Evolutionary conservation across 2,888 invertebrate species (phyloP).

Genomic region (Drosophila paranaensis): DNA sequence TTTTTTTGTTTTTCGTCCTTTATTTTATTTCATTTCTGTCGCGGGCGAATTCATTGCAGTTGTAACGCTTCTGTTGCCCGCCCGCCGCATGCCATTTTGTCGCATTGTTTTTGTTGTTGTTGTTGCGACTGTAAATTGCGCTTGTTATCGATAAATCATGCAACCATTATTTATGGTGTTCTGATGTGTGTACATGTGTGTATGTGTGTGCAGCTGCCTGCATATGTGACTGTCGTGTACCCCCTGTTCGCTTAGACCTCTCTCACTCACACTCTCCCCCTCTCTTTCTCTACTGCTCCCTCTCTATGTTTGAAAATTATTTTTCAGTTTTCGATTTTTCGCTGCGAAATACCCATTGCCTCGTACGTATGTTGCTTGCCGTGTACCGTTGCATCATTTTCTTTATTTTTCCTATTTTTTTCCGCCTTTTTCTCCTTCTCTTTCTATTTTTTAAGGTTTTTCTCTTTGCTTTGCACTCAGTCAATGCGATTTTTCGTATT

Average conservation of each 20-base stretch:
- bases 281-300: not conserved
- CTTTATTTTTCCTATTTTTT: conserved; percentile 19
- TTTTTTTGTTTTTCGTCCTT: conserved; percentile 23
- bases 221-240: conserved; percentile 69
- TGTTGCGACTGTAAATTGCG: conserved; percentile 82
- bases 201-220: conserved; percentile 63
- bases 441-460: conserved; percentile 45
- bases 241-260: conserved; percentile 7
- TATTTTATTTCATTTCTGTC: conserved; percentile 75
- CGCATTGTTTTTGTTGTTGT: conserved; percentile 62
- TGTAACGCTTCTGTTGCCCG: conserved; percentile 60
- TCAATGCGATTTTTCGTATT: conserved; percentile 76
- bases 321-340: conserved; percentile 81
- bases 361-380: conserved; percentile 55
- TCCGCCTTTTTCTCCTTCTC: conserved; percentile 18
- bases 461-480: conserved; percentile 48
- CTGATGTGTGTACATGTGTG: conserved; percentile 51
- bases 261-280: not conserved
- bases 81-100: conserved; percentile 59
- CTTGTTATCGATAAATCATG: conserved; percentile 84
- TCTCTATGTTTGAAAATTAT: conserved; percentile 71
- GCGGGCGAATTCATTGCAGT: conserved; percentile 78
- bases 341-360: conserved; percentile 80
- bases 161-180: conserved; percentile 83
- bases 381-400: conserved; percentile 55